Evolutionary conservation across 1,140 invertebrate genomes (phyloP).

Genomic region (Nephila pilipes): DNA sequence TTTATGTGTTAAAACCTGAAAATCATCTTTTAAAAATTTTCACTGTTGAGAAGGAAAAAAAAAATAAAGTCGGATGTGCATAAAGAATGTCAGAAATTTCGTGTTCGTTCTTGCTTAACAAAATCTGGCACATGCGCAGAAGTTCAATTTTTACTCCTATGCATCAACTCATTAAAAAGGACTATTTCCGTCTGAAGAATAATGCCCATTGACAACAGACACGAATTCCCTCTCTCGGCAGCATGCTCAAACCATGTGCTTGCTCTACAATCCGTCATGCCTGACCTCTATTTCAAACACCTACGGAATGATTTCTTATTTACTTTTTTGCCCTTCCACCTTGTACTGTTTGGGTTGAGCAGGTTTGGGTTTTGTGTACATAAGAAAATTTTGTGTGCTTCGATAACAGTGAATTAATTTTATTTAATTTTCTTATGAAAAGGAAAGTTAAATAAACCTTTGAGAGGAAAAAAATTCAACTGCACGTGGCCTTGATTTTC

Average conservation of each 20-base stretch:
- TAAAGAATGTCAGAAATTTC: too few species aligned
- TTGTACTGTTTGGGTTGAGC: slow-evolving; percentile 24
- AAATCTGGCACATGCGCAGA: neutral
- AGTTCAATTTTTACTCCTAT: neutral
- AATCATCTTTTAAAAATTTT: too few species aligned
- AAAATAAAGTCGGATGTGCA: too few species aligned
- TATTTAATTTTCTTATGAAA: neutral
- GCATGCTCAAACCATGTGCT: slow-evolving; percentile 20
- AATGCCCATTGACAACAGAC: neutral
- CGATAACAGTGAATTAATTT: neutral
- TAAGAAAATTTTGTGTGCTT: neutral
- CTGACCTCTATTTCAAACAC: slow-evolving; percentile 61
- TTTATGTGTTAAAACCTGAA: too few species aligned
- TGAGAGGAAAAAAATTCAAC: too few species aligned
- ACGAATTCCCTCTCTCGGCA: neutral
- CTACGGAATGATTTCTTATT: slow-evolving; percentile 27
- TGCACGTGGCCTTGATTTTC: too few species aligned
- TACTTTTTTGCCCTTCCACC: slow-evolving; percentile 27
- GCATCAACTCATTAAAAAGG: neutral
- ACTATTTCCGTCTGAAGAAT: neutral
- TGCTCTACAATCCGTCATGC: slow-evolving; percentile 46
- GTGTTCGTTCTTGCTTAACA: too few species aligned
- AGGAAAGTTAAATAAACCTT: neutral
- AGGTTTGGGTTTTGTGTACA: neutral
- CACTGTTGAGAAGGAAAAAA: too few species aligned